Percentiles rank a stretch among this genome's conserved stretches.
Evolutionary conservation across 2,797 vertebrate species (phyloP).

Genomic region (Crocodylus rhombifer): DNA sequence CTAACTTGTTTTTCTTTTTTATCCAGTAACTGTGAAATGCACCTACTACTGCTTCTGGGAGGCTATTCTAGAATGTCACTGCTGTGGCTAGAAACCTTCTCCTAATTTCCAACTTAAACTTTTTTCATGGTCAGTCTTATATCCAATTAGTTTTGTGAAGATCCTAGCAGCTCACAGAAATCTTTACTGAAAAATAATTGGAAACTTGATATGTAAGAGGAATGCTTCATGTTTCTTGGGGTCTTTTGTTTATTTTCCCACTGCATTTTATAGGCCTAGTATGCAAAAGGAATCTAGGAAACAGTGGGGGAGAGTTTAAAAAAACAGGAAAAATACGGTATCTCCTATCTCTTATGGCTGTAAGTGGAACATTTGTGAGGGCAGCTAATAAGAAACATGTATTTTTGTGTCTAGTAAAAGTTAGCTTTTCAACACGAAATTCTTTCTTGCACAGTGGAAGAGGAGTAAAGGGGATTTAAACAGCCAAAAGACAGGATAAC

Average conservation of each 20-base stretch:
- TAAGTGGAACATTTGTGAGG: not conserved
- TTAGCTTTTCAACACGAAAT: not conserved
- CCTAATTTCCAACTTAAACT: not conserved
- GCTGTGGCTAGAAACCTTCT: not conserved
- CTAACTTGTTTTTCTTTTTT: too few relatives aligned
- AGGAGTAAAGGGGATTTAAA: not conserved
- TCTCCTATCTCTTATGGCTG: not conserved
- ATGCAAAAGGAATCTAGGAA: not conserved
- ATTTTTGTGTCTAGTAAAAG: not conserved
- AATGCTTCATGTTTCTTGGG: not conserved
- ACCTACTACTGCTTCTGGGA: too few relatives aligned
- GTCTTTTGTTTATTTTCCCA: not conserved
- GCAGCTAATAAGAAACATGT: not conserved
- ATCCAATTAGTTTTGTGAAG: not conserved
- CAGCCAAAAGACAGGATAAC: not conserved
- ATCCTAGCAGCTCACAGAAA: not conserved
- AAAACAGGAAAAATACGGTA: not conserved
- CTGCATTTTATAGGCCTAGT: not conserved
- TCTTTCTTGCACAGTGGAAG: too few relatives aligned
- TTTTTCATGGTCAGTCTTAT: not conserved
- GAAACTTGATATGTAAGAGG: not conserved
- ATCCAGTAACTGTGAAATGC: too few relatives aligned
- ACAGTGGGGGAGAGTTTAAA: not conserved
- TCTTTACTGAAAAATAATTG: not conserved
- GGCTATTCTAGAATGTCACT: not conserved